A percentile compares a stretch with the other conserved stretches of the same genome.
These are phyloP conservation scores for Aphelocoma coerulescens DNA, from an alignment of 2,113 vertebrate genomes.

Conservation along the genomic window DNA sequence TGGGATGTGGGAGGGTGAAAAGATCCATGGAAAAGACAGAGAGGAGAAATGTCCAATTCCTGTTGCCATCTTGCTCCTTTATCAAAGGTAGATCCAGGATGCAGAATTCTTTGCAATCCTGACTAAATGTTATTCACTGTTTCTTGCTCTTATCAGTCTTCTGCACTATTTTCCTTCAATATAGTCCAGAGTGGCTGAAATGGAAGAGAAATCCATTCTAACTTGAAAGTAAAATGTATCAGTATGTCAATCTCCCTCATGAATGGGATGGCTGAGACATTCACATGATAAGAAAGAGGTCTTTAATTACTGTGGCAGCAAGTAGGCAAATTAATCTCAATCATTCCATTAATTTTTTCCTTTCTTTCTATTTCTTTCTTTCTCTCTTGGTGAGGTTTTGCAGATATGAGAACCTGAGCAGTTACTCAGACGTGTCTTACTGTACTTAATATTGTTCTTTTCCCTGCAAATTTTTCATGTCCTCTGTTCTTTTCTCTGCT, in stretches of 20 bases:
- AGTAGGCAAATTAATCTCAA: slow-evolving; percentile 32
- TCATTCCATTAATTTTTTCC: background rate
- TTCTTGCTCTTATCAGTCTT: background rate
- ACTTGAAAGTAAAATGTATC: slow-evolving; percentile 1
- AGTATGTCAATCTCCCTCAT: slow-evolving; percentile 8
- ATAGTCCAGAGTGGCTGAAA: background rate
- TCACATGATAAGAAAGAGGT: background rate
- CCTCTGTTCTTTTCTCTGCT: background rate
- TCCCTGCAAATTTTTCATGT: background rate
- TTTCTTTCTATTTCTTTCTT: background rate
- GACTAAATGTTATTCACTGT: background rate
- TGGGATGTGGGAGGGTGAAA: background rate
- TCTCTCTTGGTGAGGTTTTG: background rate
- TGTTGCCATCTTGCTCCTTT: background rate
- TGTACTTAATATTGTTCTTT: background rate
- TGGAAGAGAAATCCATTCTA: background rate
- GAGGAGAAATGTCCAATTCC: background rate
- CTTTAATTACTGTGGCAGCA: slow-evolving; percentile 32
- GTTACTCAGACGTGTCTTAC: background rate
- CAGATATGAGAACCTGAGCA: background rate
- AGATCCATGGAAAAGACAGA: background rate
- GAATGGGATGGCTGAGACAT: background rate
- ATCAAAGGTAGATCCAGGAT: background rate
- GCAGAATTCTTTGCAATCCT: background rate
- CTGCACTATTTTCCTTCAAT: background rate